Percentiles rank a stretch among this genome's conserved stretches.
Conservation (phyloP, 2,888 invertebrate species). For the Yponomeuta evonymella region DNA sequence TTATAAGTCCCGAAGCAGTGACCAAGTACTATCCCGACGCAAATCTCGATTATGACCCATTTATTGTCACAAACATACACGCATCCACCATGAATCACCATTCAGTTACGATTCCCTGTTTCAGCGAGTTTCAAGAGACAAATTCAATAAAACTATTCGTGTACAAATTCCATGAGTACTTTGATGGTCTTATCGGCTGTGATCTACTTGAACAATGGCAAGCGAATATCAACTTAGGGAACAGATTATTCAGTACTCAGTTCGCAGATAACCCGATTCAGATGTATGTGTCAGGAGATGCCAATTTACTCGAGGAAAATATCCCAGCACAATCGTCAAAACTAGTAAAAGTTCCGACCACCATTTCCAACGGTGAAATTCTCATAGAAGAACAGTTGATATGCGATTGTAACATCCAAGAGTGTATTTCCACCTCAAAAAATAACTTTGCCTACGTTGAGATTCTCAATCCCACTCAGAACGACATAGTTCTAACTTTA, state of each 20-base stretch:
- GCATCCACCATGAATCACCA: constrained; percentile 13
- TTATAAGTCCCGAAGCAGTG: constrained; percentile 21
- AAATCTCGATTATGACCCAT: constrained; percentile 22
- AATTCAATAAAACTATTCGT: constrained; percentile 14
- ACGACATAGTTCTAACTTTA: constrained; percentile 16
- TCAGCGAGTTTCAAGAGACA: constrained; percentile 2
- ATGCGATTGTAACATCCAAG: constrained; percentile 8
- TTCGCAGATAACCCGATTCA: constrained; percentile 14
- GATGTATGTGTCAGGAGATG: constrained; percentile 7
- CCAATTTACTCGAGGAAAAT: constrained; percentile 13
- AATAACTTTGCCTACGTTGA: constrained; percentile 12
- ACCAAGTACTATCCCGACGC: constrained; percentile 17
- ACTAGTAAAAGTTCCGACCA: constrained; percentile 13
- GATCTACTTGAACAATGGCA: constrained; percentile 7
- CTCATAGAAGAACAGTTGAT: neutral
- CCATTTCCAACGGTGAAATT: neutral
- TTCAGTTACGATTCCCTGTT: constrained; percentile 15
- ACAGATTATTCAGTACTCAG: constrained; percentile 11
- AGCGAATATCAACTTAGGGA: constrained; percentile 10
- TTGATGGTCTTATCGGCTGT: constrained; percentile 16
- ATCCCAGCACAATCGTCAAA: constrained; percentile 13
- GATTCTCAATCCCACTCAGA: constrained; percentile 13
- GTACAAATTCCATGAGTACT: constrained; percentile 17
- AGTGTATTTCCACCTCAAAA: constrained; percentile 8
- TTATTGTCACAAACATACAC: constrained; percentile 20